Evolutionary conservation across 2,797 vertebrate species (phyloP), one percentile per base, ranked within the genome.

Genomic region (Neopelma chrysocephalum): DNA sequence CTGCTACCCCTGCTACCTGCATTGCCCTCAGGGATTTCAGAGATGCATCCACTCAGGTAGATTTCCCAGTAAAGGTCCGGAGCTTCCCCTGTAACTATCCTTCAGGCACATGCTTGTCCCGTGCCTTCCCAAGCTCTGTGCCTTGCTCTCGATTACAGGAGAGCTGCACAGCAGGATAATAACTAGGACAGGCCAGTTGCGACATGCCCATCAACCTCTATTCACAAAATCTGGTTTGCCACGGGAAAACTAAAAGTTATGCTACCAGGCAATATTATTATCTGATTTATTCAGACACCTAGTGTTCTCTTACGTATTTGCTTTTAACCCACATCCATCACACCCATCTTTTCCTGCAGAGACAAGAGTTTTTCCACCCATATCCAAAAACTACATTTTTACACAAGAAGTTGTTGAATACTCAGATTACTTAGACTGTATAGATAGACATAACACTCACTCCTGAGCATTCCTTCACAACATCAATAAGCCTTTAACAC

Each of bases 111-210:
- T 1, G 2, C 26, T 60, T 36, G 5, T 3, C 26, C 10, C 1
- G 0, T 23, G 17, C 34, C 27, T 31, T 31, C 34, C 45, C 2
- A 1, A 1, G 14, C 42, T 31, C n/a, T 31, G 0, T 16, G 29
- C 11, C 29, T 69, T 45, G 16, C 14, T 29, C 72, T 45, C 54
- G 12, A 2, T 19, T 29, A 16, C 15, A 23, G n/a, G 1, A 48
- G 26, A 70, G 36, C 10, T 56, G 64, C 25, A 53, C 36, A 76
- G 48, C 21, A 57, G 26, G 21, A 26, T 4, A 45, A 43, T 1
- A 56, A 27, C 27, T 32, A 31, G 50, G 47, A 62, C 38, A 82
- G 11, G 47, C 3, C 26, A 56, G 22, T 0, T 43, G 54, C 53
- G 32, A 51, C 18, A 6, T 9, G 29, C 5, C 14, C 27, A 72